Evolutionary conservation across 1,140 invertebrate species (phyloP).

Genomic region (Nasonia vitripennis): DNA sequence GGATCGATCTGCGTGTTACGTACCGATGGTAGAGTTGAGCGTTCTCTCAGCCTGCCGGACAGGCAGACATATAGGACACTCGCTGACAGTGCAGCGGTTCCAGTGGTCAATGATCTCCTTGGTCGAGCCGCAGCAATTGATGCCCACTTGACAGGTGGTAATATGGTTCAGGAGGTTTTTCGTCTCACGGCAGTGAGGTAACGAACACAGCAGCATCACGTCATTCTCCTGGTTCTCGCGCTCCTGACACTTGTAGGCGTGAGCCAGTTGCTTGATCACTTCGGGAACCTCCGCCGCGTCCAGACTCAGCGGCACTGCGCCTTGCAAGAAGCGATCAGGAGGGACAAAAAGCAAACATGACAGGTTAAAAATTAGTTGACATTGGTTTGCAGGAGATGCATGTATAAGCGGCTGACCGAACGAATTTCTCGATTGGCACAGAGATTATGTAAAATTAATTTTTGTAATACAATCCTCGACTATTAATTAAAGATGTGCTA

Average conservation of each 20-base stretch:
- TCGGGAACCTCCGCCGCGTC: slow-evolving; percentile 34
- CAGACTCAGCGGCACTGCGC: slow-evolving; percentile 29
- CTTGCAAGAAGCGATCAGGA: slow-evolving; percentile 47
- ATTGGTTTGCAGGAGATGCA: not conserved
- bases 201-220: slow-evolving; percentile 48
- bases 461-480: too few species aligned
- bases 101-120: slow-evolving; percentile 50
- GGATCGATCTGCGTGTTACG: slow-evolving; percentile 1
- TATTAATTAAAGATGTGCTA: too few species aligned
- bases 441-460: too few species aligned
- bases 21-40: slow-evolving; percentile 32
- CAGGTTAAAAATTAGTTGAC: not conserved
- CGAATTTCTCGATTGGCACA: not conserved
- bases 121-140: slow-evolving; percentile 43
- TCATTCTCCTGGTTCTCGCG: slow-evolving; percentile 51
- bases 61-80: slow-evolving; percentile 45
- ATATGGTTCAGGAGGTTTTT: slow-evolving; percentile 47
- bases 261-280: slow-evolving; percentile 48
- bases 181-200: slow-evolving; percentile 46
- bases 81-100: slow-evolving; percentile 39
- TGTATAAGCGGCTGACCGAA: not conserved
- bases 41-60: slow-evolving; percentile 45
- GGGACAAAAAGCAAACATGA: slow-evolving; percentile 25
- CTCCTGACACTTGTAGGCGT: slow-evolving; percentile 49
- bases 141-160: slow-evolving; percentile 30